A percentile compares a stretch with the other conserved stretches of the same genome.
phyloP scores from a whole-genome alignment of 2,888 invertebrate species.

The Odontocerum albicorne region DNA sequence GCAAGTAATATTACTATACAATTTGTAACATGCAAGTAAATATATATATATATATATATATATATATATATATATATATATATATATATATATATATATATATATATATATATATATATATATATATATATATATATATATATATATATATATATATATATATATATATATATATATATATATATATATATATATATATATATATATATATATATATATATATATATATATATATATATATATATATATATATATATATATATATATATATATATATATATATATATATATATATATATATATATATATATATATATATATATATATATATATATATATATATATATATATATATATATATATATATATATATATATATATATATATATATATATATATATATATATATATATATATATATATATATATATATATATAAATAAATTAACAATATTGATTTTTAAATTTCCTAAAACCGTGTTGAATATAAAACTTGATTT shows the following conservation, averaged over 20 bases:
- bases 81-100: constrained; percentile 7
- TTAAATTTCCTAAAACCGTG: too few species aligned
- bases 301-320: background rate
- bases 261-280: background rate
- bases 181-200: constrained; percentile 7
- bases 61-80: constrained; percentile 7
- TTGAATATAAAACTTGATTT: too few species aligned
- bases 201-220: constrained; percentile 7
- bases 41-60: constrained; percentile 5
- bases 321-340: background rate
- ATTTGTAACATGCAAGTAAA: background rate
- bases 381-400: too few species aligned
- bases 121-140: constrained; percentile 7
- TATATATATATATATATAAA: too few species aligned
- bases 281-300: background rate
- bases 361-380: too few species aligned
- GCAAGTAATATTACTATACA: too few species aligned
- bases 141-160: constrained; percentile 7
- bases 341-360: too few species aligned
- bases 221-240: constrained; percentile 9
- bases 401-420: too few species aligned
- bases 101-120: constrained; percentile 7
- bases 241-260: constrained; percentile 7
- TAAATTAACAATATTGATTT: too few species aligned
- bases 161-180: constrained; percentile 7